A percentile compares a stretch with the other conserved stretches of the same genome.
phyloP scores from a whole-genome alignment of 2,797 vertebrate genomes.

The Silurus aristotelis region DNA sequence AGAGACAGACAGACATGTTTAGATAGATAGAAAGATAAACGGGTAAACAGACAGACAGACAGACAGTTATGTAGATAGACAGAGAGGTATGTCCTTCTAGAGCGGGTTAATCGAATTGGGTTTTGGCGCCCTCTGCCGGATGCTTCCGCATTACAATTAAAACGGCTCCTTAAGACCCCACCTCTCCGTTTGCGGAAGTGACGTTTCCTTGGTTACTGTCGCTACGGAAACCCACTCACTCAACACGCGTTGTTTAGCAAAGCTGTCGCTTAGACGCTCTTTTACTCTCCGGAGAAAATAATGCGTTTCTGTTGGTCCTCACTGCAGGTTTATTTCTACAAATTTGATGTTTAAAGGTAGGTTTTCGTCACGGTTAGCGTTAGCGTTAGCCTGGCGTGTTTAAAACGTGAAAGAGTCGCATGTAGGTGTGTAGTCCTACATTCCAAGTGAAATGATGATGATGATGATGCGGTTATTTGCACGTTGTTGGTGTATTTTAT shows the following conservation, averaged over 20 bases:
- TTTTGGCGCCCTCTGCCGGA: neutral
- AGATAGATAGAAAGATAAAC: too few species aligned
- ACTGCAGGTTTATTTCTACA: neutral
- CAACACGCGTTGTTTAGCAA: neutral
- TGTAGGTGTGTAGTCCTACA: neutral
- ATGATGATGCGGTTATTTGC: neutral
- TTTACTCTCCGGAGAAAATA: neutral
- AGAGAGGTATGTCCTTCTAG: neutral
- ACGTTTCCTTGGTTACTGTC: conserved; percentile 66
- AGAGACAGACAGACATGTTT: too few species aligned
- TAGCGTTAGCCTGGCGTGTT: neutral
- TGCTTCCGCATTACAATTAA: neutral
- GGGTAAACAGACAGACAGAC: too few species aligned
- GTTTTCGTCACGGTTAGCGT: conserved; percentile 18
- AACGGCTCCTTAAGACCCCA: too few species aligned
- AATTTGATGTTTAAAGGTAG: conserved; percentile 19
- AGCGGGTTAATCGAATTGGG: too few species aligned
- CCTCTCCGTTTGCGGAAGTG: conserved; percentile 59
- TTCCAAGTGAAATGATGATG: too few species aligned
- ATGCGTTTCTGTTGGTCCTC: neutral
- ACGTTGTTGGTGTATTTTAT: neutral
- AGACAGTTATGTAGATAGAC: too few species aligned
- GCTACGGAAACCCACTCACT: conserved; percentile 25
- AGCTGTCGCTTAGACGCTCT: too few species aligned
- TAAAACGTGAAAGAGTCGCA: neutral